phyloP scores from a whole-genome alignment of 2,888 invertebrate species.

The Oxytorus armatus region DNA sequence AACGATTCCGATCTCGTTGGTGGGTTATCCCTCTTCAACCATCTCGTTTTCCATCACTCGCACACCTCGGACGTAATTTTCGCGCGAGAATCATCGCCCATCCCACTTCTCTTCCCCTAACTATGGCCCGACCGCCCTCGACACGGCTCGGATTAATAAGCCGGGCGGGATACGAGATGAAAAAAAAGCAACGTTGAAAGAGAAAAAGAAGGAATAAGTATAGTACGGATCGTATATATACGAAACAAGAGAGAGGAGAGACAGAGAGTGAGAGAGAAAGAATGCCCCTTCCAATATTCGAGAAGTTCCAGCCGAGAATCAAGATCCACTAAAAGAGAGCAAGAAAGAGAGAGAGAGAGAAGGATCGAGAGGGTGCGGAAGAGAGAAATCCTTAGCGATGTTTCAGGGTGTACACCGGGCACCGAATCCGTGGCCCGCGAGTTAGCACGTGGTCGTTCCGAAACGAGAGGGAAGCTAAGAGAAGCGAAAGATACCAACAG shows the following conservation, averaged over 20 bases:
- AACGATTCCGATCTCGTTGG: conserved; percentile 49
- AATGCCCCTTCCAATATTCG: conserved; percentile 55
- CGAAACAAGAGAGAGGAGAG: conserved; percentile 58
- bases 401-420: conserved; percentile 59
- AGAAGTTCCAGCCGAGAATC: conserved; percentile 58
- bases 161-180: conserved; percentile 63
- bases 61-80: conserved; percentile 63
- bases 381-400: conserved; percentile 59
- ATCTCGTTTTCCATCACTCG: conserved; percentile 64
- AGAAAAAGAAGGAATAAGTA: conserved; percentile 59
- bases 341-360: conserved; percentile 70
- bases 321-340: conserved; percentile 55
- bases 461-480: conserved; percentile 61
- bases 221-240: conserved; percentile 35
- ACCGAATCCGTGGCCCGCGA: conserved; percentile 81
- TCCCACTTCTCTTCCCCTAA: conserved; percentile 53
- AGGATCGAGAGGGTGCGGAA: conserved; percentile 42
- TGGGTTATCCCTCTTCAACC: conserved; percentile 18
- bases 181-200: conserved; percentile 57
- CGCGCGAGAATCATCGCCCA: conserved; percentile 64
- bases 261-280: conserved; percentile 44
- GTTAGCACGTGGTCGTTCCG: conserved; percentile 82
- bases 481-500: conserved; percentile 62
- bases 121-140: conserved; percentile 61
- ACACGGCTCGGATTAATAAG: conserved; percentile 69